Evolutionary conservation across 1,140 invertebrate genomes (phyloP).

Genomic region (Drosophila seguyi): DNA sequence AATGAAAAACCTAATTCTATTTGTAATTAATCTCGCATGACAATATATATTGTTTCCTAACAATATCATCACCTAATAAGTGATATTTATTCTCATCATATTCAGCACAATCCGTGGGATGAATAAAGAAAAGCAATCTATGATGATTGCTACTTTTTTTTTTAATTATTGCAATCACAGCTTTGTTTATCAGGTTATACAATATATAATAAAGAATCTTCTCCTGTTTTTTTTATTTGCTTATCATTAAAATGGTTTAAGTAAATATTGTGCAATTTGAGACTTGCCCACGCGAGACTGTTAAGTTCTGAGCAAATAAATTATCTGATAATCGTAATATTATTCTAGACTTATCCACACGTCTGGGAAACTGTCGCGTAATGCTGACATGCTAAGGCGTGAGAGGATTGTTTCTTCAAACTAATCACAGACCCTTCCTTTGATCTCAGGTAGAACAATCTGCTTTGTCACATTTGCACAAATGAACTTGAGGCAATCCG

Average conservation of each 20-base stretch:
- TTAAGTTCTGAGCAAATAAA: background rate
- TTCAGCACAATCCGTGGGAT: too few relatives aligned
- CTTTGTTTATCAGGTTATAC: background rate
- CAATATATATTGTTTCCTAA: too few relatives aligned
- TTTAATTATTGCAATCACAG: too few relatives aligned
- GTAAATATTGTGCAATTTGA: background rate
- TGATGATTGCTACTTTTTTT: too few relatives aligned
- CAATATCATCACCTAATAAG: too few relatives aligned
- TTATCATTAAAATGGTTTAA: background rate
- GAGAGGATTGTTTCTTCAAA: constrained; percentile 9
- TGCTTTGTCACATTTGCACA: constrained; percentile 13
- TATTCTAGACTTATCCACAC: background rate
- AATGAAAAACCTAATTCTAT: too few relatives aligned
- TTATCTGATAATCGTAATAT: background rate
- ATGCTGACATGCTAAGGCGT: constrained; percentile 1
- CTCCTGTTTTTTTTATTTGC: background rate
- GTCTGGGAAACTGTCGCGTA: background rate
- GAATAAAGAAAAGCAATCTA: too few relatives aligned
- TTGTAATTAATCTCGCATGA: too few relatives aligned
- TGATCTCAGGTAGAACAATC: background rate
- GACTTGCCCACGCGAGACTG: background rate
- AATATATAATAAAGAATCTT: background rate
- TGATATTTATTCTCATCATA: too few relatives aligned
- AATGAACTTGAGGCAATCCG: background rate
- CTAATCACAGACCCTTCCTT: constrained; percentile 1